phyloP scores from a whole-genome alignment of 2,797 vertebrate species.

The Gambelia wislizenii region DNA sequence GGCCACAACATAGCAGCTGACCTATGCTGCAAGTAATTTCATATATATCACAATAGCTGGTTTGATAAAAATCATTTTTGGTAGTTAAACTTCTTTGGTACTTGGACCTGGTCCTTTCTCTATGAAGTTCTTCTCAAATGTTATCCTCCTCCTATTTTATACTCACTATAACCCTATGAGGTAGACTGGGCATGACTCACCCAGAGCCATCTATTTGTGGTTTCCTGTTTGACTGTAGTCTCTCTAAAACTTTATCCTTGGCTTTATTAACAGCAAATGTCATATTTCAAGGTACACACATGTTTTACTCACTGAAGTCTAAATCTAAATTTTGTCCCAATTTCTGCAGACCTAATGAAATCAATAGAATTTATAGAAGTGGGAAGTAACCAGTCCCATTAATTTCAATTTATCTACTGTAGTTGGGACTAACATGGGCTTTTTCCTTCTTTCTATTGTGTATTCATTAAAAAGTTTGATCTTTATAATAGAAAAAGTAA shows the following conservation, averaged over 20 bases:
- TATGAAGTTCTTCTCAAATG: not conserved
- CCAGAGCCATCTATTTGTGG: no score
- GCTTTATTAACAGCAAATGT: no score
- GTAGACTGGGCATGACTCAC: not conserved
- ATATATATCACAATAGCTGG: not conserved
- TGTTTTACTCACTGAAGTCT: not conserved
- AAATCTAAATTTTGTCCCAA: no score
- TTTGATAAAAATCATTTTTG: not conserved
- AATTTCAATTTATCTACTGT: no score
- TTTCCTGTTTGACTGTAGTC: not conserved
- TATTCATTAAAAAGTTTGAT: constrained; percentile 25
- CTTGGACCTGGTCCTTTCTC: not conserved
- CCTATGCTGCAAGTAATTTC: not conserved
- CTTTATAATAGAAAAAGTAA: constrained; percentile 1
- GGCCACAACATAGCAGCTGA: not conserved
- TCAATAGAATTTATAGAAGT: no score
- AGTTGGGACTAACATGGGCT: no score
- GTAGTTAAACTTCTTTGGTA: not conserved
- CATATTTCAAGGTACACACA: not conserved
- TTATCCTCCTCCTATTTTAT: no score
- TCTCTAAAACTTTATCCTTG: not conserved
- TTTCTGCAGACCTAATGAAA: no score
- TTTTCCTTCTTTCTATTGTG: not conserved
- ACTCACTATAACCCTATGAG: not conserved
- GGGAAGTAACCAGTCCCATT: no score